Conservation (phyloP, 2,797 vertebrate species). For the Columba guinea region DNA sequence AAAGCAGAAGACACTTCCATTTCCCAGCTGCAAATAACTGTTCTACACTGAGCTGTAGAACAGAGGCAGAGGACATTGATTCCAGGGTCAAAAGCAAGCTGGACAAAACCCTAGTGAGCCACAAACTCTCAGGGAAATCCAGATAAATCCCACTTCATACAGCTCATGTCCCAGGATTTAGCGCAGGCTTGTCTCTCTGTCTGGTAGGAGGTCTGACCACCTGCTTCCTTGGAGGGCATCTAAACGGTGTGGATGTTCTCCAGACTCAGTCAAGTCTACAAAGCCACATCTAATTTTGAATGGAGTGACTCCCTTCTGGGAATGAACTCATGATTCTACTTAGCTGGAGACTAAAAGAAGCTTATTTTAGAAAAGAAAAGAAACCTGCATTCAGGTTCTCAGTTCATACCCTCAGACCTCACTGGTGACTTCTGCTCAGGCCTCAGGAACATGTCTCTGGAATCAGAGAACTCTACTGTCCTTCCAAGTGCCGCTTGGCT, state of each 20-base stretch:
- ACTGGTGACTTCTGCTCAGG: background rate
- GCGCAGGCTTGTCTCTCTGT: background rate
- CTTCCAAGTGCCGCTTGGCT: background rate
- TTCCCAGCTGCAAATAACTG: constrained; percentile 15
- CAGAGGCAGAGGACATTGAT: background rate
- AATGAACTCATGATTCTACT: constrained; percentile 10
- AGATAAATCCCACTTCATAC: background rate
- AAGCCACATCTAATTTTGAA: background rate
- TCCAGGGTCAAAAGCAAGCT: constrained; percentile 29
- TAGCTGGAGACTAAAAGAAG: constrained; percentile 28
- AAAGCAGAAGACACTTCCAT: constrained; percentile 5
- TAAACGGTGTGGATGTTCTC: background rate
- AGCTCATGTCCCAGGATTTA: background rate
- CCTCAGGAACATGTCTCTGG: background rate
- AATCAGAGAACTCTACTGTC: background rate
- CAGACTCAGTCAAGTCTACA: background rate
- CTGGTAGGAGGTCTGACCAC: background rate
- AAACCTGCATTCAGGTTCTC: background rate
- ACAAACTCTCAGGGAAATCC: background rate
- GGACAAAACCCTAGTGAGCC: background rate
- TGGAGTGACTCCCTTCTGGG: background rate
- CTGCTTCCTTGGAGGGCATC: background rate
- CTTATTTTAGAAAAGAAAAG: constrained; percentile 16
- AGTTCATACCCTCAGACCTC: background rate
- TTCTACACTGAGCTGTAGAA: background rate